Base-by-base conservation (phyloP, 2,113 vertebrate genomes). In the Notothenia rossii region DNA sequence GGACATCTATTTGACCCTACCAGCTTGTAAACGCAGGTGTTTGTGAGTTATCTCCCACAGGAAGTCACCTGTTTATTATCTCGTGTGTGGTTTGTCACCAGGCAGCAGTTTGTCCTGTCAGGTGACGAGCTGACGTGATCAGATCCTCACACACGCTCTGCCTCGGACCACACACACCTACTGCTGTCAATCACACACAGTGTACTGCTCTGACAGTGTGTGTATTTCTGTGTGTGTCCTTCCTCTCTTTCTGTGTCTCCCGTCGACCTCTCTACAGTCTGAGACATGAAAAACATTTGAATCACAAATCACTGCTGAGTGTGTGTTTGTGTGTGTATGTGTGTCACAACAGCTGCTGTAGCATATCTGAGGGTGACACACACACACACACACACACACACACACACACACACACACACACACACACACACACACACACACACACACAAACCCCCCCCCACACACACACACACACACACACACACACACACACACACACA, bases 331-430 rank as follows among this genome's bases (percentile, higher is more conserved):
- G 45, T 45, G 55, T 53, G 0, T n/a, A 0, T 18, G 67, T 43
- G 20, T 63, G n/a, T 40, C 18, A 46, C 13, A 45, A 72, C 69
- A 81, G 73, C 85, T 87, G 85, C 25, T 65, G 72, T 13, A 18
- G 54, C 55, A 50, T 13, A 36, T 86, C 83, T 67, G 53, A 10
- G 43, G 22, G 12, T 62, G 40, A 45, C 17, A 29, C 25, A 29
- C 25, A 29, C 25, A 53, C 7, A n/a, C 15, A 33, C 20, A 46
- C 4, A 15, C 22, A 55, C 33, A 29, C 11, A 18, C 25, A 54
- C 40, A 20, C 51, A 65, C 17, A 33, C 62, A 49, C 51, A 58
- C 51, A 62, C 17, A 15, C 3, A 9, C n/a, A 4, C 3, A 6
- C 14, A 18, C 14, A 33, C 29, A 65, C 51, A 65, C 17, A 20